phyloP scores from a whole-genome alignment of 2,797 vertebrate genomes.

The Betta splendens region DNA sequence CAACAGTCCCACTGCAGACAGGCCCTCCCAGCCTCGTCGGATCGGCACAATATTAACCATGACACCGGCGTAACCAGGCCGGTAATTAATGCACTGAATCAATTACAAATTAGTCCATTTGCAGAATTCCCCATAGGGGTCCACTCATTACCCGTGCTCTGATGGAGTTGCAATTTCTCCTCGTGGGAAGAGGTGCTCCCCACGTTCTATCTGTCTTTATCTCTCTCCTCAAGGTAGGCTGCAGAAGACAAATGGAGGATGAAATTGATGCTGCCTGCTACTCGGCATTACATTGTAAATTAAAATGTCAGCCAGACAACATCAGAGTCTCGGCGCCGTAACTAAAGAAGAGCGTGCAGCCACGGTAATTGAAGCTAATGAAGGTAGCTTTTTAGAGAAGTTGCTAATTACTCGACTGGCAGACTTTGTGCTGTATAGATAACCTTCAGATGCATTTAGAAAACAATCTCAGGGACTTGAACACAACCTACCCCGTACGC shows the following conservation, averaged over 20 bases:
- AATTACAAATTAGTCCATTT: conserved; percentile 87
- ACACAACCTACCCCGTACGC: no score
- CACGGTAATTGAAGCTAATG: conserved; percentile 25
- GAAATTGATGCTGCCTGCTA: conserved; percentile 41
- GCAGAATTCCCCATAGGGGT: conserved; percentile 81
- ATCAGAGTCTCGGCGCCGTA: conserved; percentile 22
- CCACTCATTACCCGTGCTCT: conserved; percentile 78
- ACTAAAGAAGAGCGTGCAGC: conserved; percentile 3
- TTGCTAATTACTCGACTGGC: background rate
- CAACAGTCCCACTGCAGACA: conserved; percentile 75
- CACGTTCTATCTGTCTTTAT: conserved; percentile 61
- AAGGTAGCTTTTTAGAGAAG: conserved; percentile 8
- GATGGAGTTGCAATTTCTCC: conserved; percentile 72
- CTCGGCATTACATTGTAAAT: conserved; percentile 26
- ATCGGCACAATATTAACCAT: conserved; percentile 84
- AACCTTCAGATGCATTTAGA: conserved; percentile 6
- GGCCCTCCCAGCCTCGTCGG: conserved; percentile 76
- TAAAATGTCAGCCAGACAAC: conserved; percentile 35
- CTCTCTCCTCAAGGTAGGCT: conserved; percentile 51
- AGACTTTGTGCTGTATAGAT: background rate
- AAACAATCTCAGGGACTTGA: no score
- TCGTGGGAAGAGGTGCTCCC: conserved; percentile 63
- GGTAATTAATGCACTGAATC: conserved; percentile 86
- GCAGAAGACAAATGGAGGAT: conserved; percentile 52
- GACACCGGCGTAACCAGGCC: conserved; percentile 82